phyloP scores from a whole-genome alignment of 2,113 vertebrate species.

The Thryonomys swinderianus region DNA sequence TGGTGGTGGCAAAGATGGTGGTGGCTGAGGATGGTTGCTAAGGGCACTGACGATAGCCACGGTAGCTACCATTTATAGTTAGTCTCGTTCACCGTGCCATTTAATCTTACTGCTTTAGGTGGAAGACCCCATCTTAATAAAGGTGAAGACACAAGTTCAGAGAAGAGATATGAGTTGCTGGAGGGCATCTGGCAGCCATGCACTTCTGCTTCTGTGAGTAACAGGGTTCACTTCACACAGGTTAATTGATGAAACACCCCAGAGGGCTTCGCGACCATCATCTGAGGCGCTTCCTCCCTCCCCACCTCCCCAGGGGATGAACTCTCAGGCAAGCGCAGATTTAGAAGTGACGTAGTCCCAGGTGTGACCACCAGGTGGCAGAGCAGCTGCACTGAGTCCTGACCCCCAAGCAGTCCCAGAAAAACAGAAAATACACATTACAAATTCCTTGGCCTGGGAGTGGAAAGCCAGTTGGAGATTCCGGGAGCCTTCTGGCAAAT shows the following conservation, averaged over 20 bases:
- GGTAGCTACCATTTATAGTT: neutral
- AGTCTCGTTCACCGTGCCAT: neutral
- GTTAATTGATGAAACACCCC: neutral
- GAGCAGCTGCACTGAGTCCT: conserved; percentile 29
- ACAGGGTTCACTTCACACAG: neutral
- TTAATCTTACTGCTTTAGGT: neutral
- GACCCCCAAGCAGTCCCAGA: conserved; percentile 24
- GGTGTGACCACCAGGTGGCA: conserved; percentile 67
- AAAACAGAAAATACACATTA: conserved; percentile 59
- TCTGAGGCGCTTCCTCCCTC: no score
- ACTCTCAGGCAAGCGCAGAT: accelerated
- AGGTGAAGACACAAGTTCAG: neutral
- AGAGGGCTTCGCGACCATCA: neutral
- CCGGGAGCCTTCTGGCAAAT: conserved; percentile 76
- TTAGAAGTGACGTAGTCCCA: neutral
- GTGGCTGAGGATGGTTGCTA: accelerated
- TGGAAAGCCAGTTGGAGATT: conserved; percentile 71
- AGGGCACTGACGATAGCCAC: accelerated
- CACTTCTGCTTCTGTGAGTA: neutral
- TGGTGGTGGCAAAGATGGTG: no score
- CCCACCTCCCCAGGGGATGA: neutral
- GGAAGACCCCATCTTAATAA: neutral
- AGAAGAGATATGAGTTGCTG: neutral
- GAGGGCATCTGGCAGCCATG: neutral
- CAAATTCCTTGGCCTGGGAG: conserved; percentile 69